Conservation (phyloP, 1,140 invertebrate species). For the Drosophila pruinosa region DNA sequence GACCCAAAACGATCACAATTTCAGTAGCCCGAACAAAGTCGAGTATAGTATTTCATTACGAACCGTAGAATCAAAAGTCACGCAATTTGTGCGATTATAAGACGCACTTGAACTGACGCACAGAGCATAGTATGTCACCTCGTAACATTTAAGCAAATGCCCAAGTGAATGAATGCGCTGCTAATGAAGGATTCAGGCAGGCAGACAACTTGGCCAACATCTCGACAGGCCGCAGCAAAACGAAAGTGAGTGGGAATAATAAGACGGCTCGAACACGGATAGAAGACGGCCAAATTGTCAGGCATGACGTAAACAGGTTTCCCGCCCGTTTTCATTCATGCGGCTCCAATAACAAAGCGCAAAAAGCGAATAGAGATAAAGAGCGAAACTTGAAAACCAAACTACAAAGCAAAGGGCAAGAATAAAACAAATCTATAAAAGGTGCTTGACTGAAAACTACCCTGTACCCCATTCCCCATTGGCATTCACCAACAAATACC, state of each 20-base stretch:
- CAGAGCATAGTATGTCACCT: constrained; percentile 1
- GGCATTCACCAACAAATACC: no score
- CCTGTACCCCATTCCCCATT: no score
- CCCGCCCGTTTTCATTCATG: constrained; percentile 55
- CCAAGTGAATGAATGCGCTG: background rate
- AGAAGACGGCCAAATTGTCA: constrained; percentile 60
- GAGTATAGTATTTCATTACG: constrained; percentile 12
- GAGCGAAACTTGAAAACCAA: constrained; percentile 34
- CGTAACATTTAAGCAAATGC: constrained; percentile 12
- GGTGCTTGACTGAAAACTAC: background rate
- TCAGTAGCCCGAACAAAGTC: constrained; percentile 1
- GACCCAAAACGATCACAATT: background rate
- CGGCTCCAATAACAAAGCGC: constrained; percentile 51
- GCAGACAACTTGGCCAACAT: constrained; percentile 35
- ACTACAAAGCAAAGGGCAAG: background rate
- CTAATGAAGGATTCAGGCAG: constrained; percentile 69
- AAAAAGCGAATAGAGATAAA: constrained; percentile 78
- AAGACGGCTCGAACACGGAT: background rate
- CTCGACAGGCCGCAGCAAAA: constrained; percentile 21
- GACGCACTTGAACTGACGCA: constrained; percentile 58
- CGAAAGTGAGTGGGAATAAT: constrained; percentile 60
- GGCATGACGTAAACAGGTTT: constrained; percentile 75
- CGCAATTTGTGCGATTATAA: constrained; percentile 63
- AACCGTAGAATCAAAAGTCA: constrained; percentile 63
- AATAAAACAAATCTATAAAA: background rate